Conservation (phyloP, 64 coral and sea anemone genomes). For the Platygyra sinensis region DNA sequence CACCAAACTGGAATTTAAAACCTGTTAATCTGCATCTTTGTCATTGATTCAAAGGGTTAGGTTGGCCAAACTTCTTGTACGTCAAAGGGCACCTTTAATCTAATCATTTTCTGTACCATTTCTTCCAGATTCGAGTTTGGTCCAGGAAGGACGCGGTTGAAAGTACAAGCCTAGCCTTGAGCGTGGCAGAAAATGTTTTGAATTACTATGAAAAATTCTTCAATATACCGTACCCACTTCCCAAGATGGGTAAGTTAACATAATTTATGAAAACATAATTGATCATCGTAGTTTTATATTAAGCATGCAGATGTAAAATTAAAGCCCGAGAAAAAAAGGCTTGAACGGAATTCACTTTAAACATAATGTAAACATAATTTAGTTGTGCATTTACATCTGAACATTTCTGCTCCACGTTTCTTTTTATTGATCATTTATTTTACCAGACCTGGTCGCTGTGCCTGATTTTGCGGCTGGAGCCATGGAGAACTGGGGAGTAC, state of each 20-base stretch:
- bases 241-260: constrained; percentile 87
- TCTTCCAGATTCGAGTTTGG: constrained; percentile 91
- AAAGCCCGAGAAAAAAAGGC: neutral
- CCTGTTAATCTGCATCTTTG: no score
- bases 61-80: no score
- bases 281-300: neutral
- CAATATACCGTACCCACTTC: constrained; percentile 92
- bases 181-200: constrained; percentile 85
- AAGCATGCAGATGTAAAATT: neutral
- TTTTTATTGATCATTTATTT: neutral
- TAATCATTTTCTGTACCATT: neutral
- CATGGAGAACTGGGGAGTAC: constrained; percentile 98
- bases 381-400: neutral
- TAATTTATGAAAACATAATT: neutral
- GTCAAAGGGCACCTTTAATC: no score
- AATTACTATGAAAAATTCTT: constrained; percentile 97
- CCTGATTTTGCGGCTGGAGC: constrained; percentile 92
- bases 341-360: neutral
- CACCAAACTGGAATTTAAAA: no score
- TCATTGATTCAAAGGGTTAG: no score
- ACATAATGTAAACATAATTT: neutral
- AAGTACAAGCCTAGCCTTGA: constrained; percentile 63
- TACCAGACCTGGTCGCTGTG: constrained; percentile 81
- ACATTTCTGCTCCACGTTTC: neutral
- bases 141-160: constrained; percentile 77